Evolutionary conservation across 2,113 vertebrate genomes (phyloP).

Genomic region (Corythornis cristatus): DNA sequence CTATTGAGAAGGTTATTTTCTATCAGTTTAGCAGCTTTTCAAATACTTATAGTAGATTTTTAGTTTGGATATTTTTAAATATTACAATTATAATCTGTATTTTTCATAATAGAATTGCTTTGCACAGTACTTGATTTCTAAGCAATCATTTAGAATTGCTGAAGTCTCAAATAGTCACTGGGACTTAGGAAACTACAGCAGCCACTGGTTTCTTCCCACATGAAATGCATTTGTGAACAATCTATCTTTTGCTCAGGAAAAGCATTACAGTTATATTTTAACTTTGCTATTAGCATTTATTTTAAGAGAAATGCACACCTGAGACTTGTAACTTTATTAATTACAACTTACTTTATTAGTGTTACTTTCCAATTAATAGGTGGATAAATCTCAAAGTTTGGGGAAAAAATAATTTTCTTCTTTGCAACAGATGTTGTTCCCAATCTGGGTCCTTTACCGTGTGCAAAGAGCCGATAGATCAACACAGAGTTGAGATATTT

Average conservation of each 20-base stretch:
- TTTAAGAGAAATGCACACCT: not conserved
- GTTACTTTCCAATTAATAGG: not conserved
- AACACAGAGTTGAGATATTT: too few species aligned
- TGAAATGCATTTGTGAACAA: not conserved
- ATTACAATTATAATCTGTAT: not conserved
- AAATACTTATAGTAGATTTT: not conserved
- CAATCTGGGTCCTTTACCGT: too few species aligned
- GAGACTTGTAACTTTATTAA: not conserved
- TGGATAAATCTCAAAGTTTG: not conserved
- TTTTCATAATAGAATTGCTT: not conserved
- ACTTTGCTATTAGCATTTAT: not conserved
- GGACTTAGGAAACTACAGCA: not conserved
- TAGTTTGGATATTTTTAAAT: not conserved
- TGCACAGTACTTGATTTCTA: not conserved
- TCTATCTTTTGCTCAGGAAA: not conserved
- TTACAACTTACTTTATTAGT: too few species aligned
- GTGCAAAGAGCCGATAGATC: too few species aligned
- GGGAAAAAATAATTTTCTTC: not conserved
- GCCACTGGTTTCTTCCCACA: not conserved
- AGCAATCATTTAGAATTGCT: not conserved
- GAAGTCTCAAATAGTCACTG: not conserved
- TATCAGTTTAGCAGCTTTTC: not conserved
- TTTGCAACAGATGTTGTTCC: not conserved
- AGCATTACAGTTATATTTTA: accelerated
- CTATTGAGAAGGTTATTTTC: not conserved